Base-by-base conservation (phyloP, 2,113 vertebrate genomes). In the Tychaedon coryphoeus region DNA sequence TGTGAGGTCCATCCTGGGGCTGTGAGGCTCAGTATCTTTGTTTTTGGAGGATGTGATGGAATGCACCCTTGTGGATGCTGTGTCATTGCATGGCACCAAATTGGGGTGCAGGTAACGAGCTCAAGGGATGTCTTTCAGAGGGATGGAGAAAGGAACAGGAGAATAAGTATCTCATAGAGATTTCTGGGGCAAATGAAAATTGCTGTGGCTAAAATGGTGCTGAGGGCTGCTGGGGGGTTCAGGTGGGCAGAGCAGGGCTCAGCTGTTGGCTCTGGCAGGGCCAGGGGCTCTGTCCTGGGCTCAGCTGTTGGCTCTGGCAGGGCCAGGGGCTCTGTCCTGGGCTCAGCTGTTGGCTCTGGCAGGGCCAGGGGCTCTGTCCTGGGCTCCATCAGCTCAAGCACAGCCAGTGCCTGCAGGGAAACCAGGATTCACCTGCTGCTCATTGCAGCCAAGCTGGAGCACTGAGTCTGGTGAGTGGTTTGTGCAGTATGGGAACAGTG, bases 41-140 rank as follows among this genome's bases (percentile, higher is more conserved):
- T 22, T 40, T 16, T 12, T 26, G 14, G 25, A 60, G 36, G 28
- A 57, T 38, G 38, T 1, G 12, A 25, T 58, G 53, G 48, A 45
- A 19, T 8, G 25, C 12, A 33, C 17, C 6, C 3, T 78, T 10
- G 3, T 36, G 26, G 31, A 13, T 51, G 13, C 22, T 4, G 2
- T 2, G 9, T 8, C 47, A 19, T 1, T 53, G 6, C 28, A 16
- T 3, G 22, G 3, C 9, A 4, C 13, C 26, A 12, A 25, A 8
- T 5, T 24, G 20, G 48, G 20, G 36, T 33, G 53, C 25, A 33
- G 40, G 25, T 19, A 25, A 10, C 11, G 29, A 79, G 10, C 31
- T 58, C 4, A 0, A 45, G 29, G 74, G 16, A 31, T 42, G 23
- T 12, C 23, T 53, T 50, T 22, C 1, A 2, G 17, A 9, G 12